A percentile compares a stretch with the other conserved stretches of the same genome.
Evolutionary conservation across 2,113 vertebrate genomes (phyloP).

Genomic region (Apistogramma diplotaenia): DNA sequence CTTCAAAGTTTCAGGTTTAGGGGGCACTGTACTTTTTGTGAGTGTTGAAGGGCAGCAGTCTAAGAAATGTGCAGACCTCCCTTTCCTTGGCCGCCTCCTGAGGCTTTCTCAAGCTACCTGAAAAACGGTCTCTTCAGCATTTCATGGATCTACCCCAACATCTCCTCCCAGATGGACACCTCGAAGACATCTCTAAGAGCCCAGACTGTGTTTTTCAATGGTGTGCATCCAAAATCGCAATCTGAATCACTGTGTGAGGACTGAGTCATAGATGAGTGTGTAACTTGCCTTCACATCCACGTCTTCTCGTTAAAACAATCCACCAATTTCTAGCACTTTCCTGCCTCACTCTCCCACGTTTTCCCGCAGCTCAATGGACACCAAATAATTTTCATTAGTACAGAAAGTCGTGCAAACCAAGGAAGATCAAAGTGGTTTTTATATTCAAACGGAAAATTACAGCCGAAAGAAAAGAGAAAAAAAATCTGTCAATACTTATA

Average conservation of each 20-base stretch:
- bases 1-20: rapidly evolving
- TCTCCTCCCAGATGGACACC: neutral
- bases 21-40: neutral
- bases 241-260: neutral
- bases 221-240: too few species aligned
- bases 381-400: neutral
- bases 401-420: neutral
- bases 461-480: neutral
- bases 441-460: neutral
- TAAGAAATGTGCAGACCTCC: neutral
- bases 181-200: too few species aligned
- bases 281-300: neutral
- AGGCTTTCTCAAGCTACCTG: neutral
- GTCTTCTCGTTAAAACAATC: neutral
- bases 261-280: neutral
- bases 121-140: neutral
- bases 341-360: neutral
- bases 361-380: neutral
- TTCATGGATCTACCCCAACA: neutral
- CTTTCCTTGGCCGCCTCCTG: neutral
- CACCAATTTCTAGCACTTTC: neutral
- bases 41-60: neutral
- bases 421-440: neutral
- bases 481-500: neutral
- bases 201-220: too few species aligned